phyloP scores from a whole-genome alignment of 2,888 invertebrate species.

The Periphyllus acericola region DNA sequence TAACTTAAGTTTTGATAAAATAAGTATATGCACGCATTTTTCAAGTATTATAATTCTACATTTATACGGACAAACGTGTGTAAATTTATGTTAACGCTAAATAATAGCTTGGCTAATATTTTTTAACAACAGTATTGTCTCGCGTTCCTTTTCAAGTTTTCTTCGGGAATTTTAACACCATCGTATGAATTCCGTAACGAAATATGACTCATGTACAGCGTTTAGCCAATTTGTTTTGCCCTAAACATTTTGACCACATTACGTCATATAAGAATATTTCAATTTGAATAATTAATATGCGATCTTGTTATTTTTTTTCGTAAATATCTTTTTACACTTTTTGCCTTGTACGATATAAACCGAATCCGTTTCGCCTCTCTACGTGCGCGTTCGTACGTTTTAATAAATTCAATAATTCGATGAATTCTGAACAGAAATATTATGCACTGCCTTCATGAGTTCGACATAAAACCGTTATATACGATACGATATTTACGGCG shows the following conservation, averaged over 20 bases:
- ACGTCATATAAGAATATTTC: not conserved
- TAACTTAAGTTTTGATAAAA: too few species aligned
- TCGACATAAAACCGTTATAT: not conserved
- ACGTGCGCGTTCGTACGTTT: not conserved
- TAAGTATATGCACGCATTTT: too few species aligned
- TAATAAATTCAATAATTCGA: not conserved
- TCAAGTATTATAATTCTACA: too few species aligned
- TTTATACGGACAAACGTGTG: too few species aligned
- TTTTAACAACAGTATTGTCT: not conserved
- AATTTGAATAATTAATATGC: conserved; percentile 1
- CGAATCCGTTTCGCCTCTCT: not conserved
- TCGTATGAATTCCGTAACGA: not conserved
- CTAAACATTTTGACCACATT: not conserved
- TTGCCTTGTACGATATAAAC: too few species aligned
- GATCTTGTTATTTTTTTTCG: not conserved
- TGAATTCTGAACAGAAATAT: not conserved
- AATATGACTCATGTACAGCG: not conserved
- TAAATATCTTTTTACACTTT: not conserved
- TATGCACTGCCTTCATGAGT: too few species aligned
- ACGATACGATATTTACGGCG: not conserved
- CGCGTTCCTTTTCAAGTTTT: not conserved
- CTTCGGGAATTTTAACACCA: not conserved
- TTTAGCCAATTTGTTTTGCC: not conserved
- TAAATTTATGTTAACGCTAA: too few species aligned
- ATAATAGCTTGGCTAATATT: too few species aligned